Evolutionary conservation across 1,140 invertebrate species (phyloP).

Genomic region (Scaptodrosophila lebanonensis): DNA sequence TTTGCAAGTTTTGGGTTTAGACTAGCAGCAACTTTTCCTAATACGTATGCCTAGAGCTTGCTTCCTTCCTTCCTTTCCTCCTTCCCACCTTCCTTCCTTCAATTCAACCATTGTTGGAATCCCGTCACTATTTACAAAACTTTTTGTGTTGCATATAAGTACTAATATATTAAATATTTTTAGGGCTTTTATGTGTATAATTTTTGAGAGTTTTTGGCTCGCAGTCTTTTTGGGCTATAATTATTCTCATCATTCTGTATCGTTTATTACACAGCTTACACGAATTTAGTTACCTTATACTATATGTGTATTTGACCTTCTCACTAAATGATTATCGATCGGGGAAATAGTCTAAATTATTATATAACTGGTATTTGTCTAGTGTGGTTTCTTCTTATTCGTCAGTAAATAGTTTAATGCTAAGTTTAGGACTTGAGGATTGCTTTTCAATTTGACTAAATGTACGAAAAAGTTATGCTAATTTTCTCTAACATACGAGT

Average conservation of each 20-base stretch:
- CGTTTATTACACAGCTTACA: conserved; percentile 46
- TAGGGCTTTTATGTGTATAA: conserved; percentile 51
- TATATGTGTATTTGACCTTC: conserved; percentile 33
- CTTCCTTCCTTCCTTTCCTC: conserved; percentile 8
- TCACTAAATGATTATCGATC: conserved; percentile 60
- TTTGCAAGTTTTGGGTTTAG: conserved; percentile 16
- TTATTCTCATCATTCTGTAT: conserved; percentile 34
- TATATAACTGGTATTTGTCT: conserved; percentile 58
- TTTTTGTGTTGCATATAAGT: conserved; percentile 16
- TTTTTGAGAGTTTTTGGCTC: conserved; percentile 75
- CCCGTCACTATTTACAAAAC: conserved; percentile 19
- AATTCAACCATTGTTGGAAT: no score
- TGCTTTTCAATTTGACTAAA: conserved; percentile 46
- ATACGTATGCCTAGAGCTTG: conserved; percentile 39
- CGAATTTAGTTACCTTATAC: conserved; percentile 27
- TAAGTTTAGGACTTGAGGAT: conserved; percentile 48
- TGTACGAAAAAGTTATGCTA: no score
- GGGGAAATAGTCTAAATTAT: conserved; percentile 44
- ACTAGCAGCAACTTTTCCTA: conserved; percentile 27
- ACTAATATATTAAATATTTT: conserved; percentile 35
- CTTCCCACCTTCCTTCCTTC: background rate
- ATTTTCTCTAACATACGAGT: conserved; percentile 27
- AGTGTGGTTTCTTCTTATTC: conserved; percentile 33
- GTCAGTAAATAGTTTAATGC: conserved; percentile 11
- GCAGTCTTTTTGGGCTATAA: conserved; percentile 73